A percentile compares a stretch with the other conserved stretches of the same genome.
These are phyloP conservation scores for Habropoda laboriosa DNA, from an alignment of 1,140 invertebrate genomes.

Conservation along the genomic window DNA sequence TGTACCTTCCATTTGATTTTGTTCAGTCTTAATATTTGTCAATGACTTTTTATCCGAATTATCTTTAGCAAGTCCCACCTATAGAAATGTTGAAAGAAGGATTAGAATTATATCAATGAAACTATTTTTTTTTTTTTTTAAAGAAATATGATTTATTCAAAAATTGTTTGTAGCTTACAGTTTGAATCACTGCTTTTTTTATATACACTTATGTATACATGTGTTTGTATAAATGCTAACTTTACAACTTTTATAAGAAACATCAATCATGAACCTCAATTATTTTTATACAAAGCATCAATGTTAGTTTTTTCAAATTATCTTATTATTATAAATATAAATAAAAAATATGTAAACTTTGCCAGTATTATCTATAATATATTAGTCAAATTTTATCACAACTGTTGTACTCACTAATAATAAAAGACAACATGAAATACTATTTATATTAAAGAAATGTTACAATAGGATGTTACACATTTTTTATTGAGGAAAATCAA, in stretches of 20 bases:
- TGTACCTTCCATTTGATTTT: conserved; percentile 40
- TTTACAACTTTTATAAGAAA: conserved; percentile 46
- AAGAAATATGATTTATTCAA: conserved; percentile 73
- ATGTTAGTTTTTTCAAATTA: conserved; percentile 10
- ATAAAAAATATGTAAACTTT: conserved; percentile 38
- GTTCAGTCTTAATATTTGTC: conserved; percentile 43
- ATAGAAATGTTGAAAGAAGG: conserved; percentile 64
- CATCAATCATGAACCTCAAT: conserved; percentile 21
- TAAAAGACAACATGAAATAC: conserved; percentile 9
- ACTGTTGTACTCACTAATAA: conserved; percentile 19
- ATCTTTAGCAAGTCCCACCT: conserved; percentile 61
- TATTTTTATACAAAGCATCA: conserved; percentile 22
- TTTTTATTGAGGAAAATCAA: background rate
- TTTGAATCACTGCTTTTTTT: conserved; percentile 45
- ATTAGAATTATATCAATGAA: conserved; percentile 65
- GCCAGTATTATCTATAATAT: background rate
- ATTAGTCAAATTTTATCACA: conserved; percentile 27
- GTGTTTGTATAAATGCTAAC: conserved; percentile 41
- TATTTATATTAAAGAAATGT: conserved; percentile 5
- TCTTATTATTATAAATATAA: conserved; percentile 13
- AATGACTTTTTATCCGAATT: conserved; percentile 60
- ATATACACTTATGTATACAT: conserved; percentile 53
- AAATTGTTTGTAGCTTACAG: conserved; percentile 61
- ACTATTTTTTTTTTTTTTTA: conserved; percentile 59
- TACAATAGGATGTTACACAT: conserved; percentile 17